Evolutionary conservation across 2,113 vertebrate species (phyloP), one percentile per base, ranked within the genome.

Genomic region (Monopterus albus): DNA sequence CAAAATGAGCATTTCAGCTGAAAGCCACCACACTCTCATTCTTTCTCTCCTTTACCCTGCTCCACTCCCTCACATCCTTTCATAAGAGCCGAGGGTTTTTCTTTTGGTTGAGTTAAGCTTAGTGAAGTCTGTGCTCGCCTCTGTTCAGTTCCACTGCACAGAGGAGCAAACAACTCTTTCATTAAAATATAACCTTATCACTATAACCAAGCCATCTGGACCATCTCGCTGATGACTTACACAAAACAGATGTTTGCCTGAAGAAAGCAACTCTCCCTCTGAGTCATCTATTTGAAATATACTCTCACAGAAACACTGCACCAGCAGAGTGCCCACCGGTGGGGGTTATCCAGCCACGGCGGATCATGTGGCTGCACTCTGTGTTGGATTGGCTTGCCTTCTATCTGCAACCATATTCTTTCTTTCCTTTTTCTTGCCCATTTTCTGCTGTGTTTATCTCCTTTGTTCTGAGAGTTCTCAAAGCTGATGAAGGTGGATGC

Each of bases 401-500:
- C 21, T 35, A 67, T 78, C 38, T 55, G 47, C 42, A 50, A 33
- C 35, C 20, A 11, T 57, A 23, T 76, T 65, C 6, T 1, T 9
- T 17, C 7, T 64, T 56, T 49, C 15, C 53, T 60, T 64, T 56
- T 49, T 17, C 53, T 60, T 31, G 25, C 14, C 36, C 26, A 14
- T 52, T 52, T 61, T 39, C 53, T 31, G 28, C 42, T 8, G 3
- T 72, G 77, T 88, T 82, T 74, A 69, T 73, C 70, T 68, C 46
- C 56, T 76, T 72, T 86, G 71, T 81, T 78, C 59, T 59, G 43
- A 66, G 39, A 68, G 61, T 72, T 74, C 83, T 79, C 71, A 79
- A 67, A 82, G 70, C 75, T 50, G 75, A 72, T 55, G 78, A 74
- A 74, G 72, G 72, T 76, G 40, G 60, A 66, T 6, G 78, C 84